Evolutionary conservation across 1,140 invertebrate genomes (phyloP).

Genomic region (Microplitis demolitor): DNA sequence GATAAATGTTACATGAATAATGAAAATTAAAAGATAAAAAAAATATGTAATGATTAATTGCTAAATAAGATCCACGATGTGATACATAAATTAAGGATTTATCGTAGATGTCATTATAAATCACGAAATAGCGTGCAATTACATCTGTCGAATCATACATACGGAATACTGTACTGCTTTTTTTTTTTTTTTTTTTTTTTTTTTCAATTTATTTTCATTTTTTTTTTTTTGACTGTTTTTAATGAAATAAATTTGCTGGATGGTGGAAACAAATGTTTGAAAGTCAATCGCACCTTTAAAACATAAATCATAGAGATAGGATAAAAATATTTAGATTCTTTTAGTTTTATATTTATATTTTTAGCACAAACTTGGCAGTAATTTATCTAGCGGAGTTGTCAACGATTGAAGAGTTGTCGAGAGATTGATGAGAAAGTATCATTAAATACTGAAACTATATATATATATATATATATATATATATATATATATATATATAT

Average conservation of each 20-base stretch:
- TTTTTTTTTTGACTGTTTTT: not conserved
- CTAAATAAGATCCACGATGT: not conserved
- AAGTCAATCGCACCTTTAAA: slow-evolving; percentile 6
- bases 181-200: not conserved
- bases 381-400: slow-evolving; percentile 9
- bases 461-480: not conserved
- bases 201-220: not conserved
- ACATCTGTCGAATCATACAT: not conserved
- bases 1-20: not conserved
- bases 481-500: too few relatives aligned
- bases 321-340: not conserved
- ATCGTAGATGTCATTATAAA: slow-evolving; percentile 1
- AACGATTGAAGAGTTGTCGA: not conserved
- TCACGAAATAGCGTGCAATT: slow-evolving; percentile 6
- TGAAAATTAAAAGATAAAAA: not conserved
- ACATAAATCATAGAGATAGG: not conserved
- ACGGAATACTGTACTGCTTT: not conserved
- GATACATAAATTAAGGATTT: slow-evolving; percentile 13
- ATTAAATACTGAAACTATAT: not conserved
- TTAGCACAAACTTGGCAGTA: not conserved
- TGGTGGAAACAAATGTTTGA: slow-evolving; percentile 11
- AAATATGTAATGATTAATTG: slow-evolving; percentile 10
- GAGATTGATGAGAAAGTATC: not conserved
- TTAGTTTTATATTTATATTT: not conserved
- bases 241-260: not conserved